phyloP scores from a whole-genome alignment of 2,888 invertebrate species.

The Venusia cambrica region DNA sequence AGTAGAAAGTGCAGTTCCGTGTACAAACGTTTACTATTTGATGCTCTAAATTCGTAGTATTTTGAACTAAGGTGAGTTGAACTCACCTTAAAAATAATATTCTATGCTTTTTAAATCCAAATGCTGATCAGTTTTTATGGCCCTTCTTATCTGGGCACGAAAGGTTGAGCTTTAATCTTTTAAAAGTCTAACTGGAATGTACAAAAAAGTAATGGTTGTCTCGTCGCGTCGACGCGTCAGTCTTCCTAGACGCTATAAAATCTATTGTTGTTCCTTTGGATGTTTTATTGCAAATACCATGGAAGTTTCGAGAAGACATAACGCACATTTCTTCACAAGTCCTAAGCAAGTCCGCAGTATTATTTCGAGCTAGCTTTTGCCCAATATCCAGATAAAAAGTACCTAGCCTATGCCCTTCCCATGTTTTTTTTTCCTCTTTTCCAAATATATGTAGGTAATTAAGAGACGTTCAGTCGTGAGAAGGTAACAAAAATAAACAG shows the following conservation, averaged over 20 bases:
- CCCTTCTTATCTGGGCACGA: constrained; percentile 27
- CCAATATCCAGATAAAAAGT: no score
- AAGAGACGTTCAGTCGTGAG: no score
- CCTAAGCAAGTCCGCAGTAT: no score
- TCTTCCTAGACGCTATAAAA: constrained; percentile 22
- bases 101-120: constrained; percentile 28
- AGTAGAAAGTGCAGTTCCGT: constrained; percentile 79
- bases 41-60: constrained; percentile 63
- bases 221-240: constrained; percentile 14
- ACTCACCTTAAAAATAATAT: constrained; percentile 51
- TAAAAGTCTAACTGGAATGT: constrained; percentile 26
- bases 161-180: constrained; percentile 26
- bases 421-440: no score
- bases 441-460: no score
- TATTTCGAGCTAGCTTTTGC: no score
- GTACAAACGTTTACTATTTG: constrained; percentile 67
- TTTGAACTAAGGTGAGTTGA: constrained; percentile 44
- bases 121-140: constrained; percentile 32
- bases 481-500: no score
- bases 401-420: no score
- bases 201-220: constrained; percentile 23
- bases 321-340: no score
- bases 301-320: no score
- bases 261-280: constrained; percentile 23
- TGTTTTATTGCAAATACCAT: constrained; percentile 12